Evolutionary conservation across 2,888 invertebrate genomes (phyloP), one percentile per base, ranked within the genome.

Genomic region (Resseliella maxima): DNA sequence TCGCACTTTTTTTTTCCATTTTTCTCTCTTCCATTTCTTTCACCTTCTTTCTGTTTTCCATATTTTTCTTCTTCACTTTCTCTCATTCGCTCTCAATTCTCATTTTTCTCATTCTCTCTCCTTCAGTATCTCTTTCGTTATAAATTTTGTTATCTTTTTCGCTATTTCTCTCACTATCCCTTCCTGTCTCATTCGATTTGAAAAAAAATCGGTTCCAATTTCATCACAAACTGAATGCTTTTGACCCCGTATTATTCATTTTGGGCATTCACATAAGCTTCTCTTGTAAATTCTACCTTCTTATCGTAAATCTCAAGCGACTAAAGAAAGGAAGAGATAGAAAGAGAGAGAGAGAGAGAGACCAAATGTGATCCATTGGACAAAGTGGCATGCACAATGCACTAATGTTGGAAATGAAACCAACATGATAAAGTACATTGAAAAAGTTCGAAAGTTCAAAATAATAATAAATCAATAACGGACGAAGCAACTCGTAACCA

Each of bases 401-500:
- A 72, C 31, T 72, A 35, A 72, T 31, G 31, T 31, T 5, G 72
- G 31, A 72, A 72, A 41, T 41, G 12, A 8, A 41, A 31, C 72
- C 72, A 72, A 72, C 72, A 72, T 31, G 72, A 72, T 72, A 31
- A 72, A 72, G 31, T 72, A 72, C 72, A 72, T 15, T 72, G 72
- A 31, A 72, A 31, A 72, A 72, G 72, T 72, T 72, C 72, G 31
- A 72, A 72, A 72, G 72, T 72, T 72, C 72, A 72, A 72, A 72
- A 72, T 72, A 72, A 72, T 72, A 72, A 72, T 72, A 72, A 72
- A 72, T 72, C 72, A 72, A 72, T 72, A 72, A 31, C n/a, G 72
- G 31, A 72, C 72, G 31, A 31, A 72, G 72, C 72, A 31, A 18
- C 46, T 50, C 46, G 12, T 50, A 15, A 35, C 18, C 15, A 31